Evolutionary conservation across 2,888 invertebrate species (phyloP).

Genomic region (Lymantria monacha): DNA sequence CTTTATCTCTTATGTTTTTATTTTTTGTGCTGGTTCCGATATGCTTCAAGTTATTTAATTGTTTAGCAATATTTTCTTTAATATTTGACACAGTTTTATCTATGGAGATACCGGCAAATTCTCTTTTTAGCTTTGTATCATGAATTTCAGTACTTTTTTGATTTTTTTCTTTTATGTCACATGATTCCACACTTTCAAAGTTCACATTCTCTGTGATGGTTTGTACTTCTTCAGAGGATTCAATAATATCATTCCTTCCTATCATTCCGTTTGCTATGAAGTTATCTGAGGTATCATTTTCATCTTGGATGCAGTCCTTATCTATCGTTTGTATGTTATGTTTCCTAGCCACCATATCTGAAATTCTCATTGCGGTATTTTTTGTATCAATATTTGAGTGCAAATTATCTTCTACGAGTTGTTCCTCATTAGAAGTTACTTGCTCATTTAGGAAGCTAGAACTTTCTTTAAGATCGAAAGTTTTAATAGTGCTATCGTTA

Average conservation of each 20-base stretch:
- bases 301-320: conserved; percentile 1
- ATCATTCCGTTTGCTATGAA: conserved; percentile 15
- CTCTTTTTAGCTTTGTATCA: background rate
- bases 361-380: background rate
- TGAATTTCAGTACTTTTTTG: background rate
- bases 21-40: conserved; percentile 8
- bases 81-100: conserved; percentile 31
- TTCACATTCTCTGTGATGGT: conserved; percentile 1
- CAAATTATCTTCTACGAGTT: background rate
- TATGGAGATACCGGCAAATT: conserved; percentile 7
- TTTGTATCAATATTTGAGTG: background rate
- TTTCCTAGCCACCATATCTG: background rate
- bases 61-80: conserved; percentile 38
- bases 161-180: background rate
- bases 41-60: conserved; percentile 38
- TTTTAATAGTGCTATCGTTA: background rate
- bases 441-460: background rate
- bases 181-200: background rate
- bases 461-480: background rate
- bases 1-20: background rate
- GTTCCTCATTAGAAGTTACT: background rate
- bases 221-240: conserved; percentile 4
- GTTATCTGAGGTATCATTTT: conserved; percentile 5
- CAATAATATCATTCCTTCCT: conserved; percentile 12
- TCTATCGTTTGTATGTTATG: background rate